Evolutionary conservation across 2,888 invertebrate species (phyloP).

Genomic region (Lordiphosa fenestrarum): DNA sequence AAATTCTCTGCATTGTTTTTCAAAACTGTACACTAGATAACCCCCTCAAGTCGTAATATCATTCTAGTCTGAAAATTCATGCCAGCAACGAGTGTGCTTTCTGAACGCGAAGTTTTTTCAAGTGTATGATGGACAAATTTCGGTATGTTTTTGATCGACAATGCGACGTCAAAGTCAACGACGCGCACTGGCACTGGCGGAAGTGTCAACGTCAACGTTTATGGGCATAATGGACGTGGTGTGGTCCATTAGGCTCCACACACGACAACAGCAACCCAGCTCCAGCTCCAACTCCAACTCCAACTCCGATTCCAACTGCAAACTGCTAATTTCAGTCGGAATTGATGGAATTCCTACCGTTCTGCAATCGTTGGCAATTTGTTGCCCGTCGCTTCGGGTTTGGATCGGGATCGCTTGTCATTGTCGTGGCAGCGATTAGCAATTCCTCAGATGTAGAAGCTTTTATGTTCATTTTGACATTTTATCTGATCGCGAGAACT

Average conservation of each 20-base stretch:
- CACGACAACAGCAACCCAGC: constrained; percentile 6
- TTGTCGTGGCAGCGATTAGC: constrained; percentile 58
- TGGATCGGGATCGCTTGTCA: constrained; percentile 29
- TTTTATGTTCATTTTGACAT: constrained; percentile 79
- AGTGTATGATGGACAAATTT: constrained; percentile 60
- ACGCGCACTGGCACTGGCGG: constrained; percentile 53
- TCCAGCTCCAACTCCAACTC: constrained; percentile 17
- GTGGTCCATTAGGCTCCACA: constrained; percentile 64
- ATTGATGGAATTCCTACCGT: constrained; percentile 66
- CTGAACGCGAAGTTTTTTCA: too few species aligned
- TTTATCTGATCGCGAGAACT: constrained; percentile 77
- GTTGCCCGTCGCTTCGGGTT: constrained; percentile 34
- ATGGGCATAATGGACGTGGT: constrained; percentile 77
- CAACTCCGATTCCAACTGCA: constrained; percentile 12
- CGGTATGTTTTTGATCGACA: constrained; percentile 70
- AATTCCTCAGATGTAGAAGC: constrained; percentile 77
- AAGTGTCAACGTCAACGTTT: constrained; percentile 72
- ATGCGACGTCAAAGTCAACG: constrained; percentile 32
- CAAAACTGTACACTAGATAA: too few species aligned
- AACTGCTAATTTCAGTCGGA: constrained; percentile 68
- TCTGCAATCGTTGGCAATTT: constrained; percentile 27
- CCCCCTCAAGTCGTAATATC: too few species aligned
- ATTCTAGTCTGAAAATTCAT: too few species aligned
- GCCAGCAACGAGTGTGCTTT: too few species aligned
- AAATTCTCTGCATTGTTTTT: too few species aligned